Base-by-base conservation (phyloP, 1,140 invertebrate genomes). In the Leptinotarsa lineolata region DNA sequence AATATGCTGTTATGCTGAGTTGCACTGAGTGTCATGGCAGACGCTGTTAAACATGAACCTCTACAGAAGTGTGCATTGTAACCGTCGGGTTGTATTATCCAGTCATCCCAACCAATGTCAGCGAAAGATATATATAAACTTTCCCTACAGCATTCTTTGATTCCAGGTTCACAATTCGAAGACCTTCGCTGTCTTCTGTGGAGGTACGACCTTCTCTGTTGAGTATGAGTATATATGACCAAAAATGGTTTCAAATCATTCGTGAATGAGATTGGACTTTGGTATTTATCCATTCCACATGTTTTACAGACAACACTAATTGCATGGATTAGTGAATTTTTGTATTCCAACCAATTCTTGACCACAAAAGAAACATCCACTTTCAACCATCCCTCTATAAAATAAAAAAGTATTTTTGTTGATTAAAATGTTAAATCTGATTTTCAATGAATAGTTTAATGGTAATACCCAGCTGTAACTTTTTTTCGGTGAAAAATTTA, bases 61-160 rank as follows among this genome's bases (percentile, higher is more conserved):
- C 90, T 91, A 78, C 94, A 96, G 85, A 93, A 95, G 83, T 94
- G 94, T 0, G 94, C 93, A 74, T 94, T 88, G 82, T 95, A 95
- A 0, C 91, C 92, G 13, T 86, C 86, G 0, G 94, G 95, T 63
- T 91, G 87, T 20, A 96, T 88, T 68, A 97, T 95, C 93, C 94
- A 95, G 83, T 94, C 91, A 76, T 91, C 90, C 94, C 94, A 96
- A 59, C 94, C 94, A 58, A 96, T 91, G 30, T 94, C 92, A 22
- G 88, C 89, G 81, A 96, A 96, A 73, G 91, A 92, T 16, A 96
- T 91, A 78, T 92, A 92, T 0, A 96, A 86, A 15, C 91, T 91
- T 81, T 95, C 94, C 39, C 94, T 85, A 79, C 94, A 96, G 82
- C 94, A 96, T 77, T 94, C 92, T 58, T 89, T 90, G 77, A 90